Evolutionary conservation across 2,113 vertebrate species (phyloP).

Genomic region (Larimichthys polyactis): DNA sequence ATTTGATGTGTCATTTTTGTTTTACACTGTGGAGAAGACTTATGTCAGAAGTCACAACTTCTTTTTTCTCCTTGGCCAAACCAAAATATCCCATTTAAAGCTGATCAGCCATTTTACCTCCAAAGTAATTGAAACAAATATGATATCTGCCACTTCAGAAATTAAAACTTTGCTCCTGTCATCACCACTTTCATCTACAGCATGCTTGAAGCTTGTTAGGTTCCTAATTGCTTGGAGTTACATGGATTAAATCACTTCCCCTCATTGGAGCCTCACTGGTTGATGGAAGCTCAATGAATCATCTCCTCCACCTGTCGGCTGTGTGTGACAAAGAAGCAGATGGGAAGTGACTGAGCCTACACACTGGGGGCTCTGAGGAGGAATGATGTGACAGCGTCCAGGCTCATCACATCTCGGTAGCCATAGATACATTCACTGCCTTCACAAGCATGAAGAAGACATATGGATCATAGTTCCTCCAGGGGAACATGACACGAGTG

Average conservation of each 20-base stretch:
- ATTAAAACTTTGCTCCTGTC: background rate
- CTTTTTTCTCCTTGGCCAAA: background rate
- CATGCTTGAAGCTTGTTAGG: constrained; percentile 9
- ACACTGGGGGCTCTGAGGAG: constrained; percentile 56
- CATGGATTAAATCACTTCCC: constrained; percentile 2
- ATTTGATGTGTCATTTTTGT: background rate
- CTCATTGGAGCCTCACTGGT: background rate
- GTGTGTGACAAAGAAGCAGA: constrained; percentile 47
- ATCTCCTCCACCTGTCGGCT: constrained; percentile 28
- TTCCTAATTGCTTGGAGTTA: background rate
- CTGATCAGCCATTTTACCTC: constrained; percentile 1
- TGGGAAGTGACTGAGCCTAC: constrained; percentile 66
- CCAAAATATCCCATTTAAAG: background rate
- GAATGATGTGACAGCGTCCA: constrained; percentile 60
- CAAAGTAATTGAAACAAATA: constrained; percentile 3
- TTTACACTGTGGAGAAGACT: background rate
- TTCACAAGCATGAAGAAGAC: background rate
- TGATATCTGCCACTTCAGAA: background rate
- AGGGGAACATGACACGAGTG: background rate
- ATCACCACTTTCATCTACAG: background rate
- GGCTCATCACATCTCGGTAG: constrained; percentile 32
- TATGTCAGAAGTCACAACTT: background rate
- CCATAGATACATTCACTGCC: constrained; percentile 23
- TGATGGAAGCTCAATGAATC: constrained; percentile 32
- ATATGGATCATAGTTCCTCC: background rate